Conservation (phyloP, 2,888 invertebrate species). For the Dexiosoma caninum region DNA sequence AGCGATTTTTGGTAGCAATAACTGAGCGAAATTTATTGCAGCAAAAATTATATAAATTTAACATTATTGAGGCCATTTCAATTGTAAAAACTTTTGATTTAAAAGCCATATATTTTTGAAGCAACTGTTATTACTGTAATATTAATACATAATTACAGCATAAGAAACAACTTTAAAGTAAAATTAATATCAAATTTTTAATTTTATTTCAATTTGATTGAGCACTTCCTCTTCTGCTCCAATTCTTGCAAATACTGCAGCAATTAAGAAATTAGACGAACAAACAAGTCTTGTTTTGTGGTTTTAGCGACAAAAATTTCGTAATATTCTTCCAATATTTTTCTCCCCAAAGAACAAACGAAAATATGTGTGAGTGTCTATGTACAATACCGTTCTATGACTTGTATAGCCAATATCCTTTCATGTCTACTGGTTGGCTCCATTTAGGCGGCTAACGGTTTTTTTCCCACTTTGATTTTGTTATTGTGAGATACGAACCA, state of each 20-base stretch:
- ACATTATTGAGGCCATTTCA: not conserved
- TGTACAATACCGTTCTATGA: not conserved
- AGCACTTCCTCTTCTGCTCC: conserved; percentile 1
- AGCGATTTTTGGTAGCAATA: not conserved
- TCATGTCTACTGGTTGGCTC: conserved; percentile 50
- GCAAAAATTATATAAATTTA: no score
- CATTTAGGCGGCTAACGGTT: conserved; percentile 59
- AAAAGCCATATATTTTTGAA: no score
- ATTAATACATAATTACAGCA: not conserved
- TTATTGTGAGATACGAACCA: conserved; percentile 17
- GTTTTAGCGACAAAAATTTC: not conserved
- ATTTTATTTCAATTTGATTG: not conserved
- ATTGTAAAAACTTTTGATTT: not conserved
- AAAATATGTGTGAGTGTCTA: not conserved
- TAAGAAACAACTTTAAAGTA: not conserved
- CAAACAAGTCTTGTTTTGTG: not conserved
- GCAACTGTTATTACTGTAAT: not conserved
- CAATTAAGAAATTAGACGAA: not conserved
- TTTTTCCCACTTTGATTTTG: conserved; percentile 17
- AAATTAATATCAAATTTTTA: not conserved
- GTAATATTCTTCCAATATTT: not conserved
- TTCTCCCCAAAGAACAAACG: not conserved
- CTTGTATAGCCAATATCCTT: conserved; percentile 49
- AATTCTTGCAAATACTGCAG: conserved; percentile 22
- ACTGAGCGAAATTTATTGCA: not conserved